Evolutionary conservation across 2,113 vertebrate species (phyloP), one percentile per base, ranked within the genome.

Genomic region (Prunella fulvescens): DNA sequence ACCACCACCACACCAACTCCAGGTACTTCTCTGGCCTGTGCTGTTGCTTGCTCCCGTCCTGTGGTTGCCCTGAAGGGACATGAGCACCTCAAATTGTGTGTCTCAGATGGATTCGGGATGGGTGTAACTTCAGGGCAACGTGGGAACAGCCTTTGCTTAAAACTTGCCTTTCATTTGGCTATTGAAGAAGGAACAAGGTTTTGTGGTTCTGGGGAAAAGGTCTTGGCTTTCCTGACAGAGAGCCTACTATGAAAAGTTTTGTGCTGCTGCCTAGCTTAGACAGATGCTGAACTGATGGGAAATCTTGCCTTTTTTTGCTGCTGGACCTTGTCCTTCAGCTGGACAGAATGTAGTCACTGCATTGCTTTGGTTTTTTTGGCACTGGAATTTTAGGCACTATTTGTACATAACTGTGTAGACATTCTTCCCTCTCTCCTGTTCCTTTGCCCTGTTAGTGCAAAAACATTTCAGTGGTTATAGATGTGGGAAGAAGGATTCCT

Each of bases 31-130:
- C 31, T 44, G 31, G 15, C 12, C 16, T 44, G 37, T 44, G 47
- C 47, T 83, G 23, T 54, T 45, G 4, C 26, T 54, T 64, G 7
- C 53, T 54, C 14, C 23, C 26, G 28, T 39, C 18, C 28, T 54
- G 48, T 64, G 9, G 6, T 64, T 64, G 5, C 17, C 22, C 57
- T 84, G 23, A 62, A 54, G 11, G 11, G 47, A 56, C 28, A 33
- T 11, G 11, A 28, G 28, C 19, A 33, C 11, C 14, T 64, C 28
- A 54, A n/a, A 54, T 10, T 73, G 4, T n/a, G 23, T 2, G 4
- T 54, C 23, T 64, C n/a, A 39, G 11, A 1, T 3, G 28, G 23
- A 54, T 47, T 6, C 0, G 4, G n/a, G 17, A 28, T 23, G 19
- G 18, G 5, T 39, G 9, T 47, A 47, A 40, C 18, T 84, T 18